phyloP scores from a whole-genome alignment of 2,113 vertebrate genomes.

The Balaenoptera acutorostrata region DNA sequence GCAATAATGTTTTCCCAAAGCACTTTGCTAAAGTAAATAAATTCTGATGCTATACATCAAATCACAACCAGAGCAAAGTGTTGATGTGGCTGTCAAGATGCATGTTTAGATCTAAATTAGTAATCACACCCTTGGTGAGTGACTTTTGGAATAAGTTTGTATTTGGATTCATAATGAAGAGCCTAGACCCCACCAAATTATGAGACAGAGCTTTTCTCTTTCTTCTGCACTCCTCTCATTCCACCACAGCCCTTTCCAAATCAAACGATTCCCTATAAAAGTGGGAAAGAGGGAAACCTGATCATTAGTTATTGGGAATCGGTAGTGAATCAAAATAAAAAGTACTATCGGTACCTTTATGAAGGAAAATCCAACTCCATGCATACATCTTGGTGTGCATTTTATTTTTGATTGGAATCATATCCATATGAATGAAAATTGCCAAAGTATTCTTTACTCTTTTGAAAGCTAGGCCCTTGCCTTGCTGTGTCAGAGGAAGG shows the following conservation, averaged over 20 bases:
- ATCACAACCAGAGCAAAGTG: neutral
- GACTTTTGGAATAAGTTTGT: constrained; percentile 15
- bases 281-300: neutral
- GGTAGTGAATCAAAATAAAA: neutral
- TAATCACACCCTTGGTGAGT: neutral
- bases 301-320: neutral
- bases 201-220: neutral
- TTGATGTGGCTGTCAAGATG: neutral
- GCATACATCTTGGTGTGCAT: constrained; percentile 49
- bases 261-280: neutral
- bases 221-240: neutral
- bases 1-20: neutral
- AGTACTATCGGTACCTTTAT: neutral
- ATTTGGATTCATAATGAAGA: constrained; percentile 1
- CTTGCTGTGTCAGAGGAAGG: constrained; percentile 11
- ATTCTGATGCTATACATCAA: neutral
- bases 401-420: constrained; percentile 64
- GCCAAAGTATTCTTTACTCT: constrained; percentile 9
- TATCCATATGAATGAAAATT: constrained; percentile 12
- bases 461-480: neutral
- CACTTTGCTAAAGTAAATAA: constrained; percentile 42
- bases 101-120: constrained; percentile 7
- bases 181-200: neutral
- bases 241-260: neutral
- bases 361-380: constrained; percentile 57